Percentiles rank a stretch among this genome's conserved stretches.
phyloP scores from a whole-genome alignment of 1,140 invertebrate genomes.

The Pogonomyrmex californicus region DNA sequence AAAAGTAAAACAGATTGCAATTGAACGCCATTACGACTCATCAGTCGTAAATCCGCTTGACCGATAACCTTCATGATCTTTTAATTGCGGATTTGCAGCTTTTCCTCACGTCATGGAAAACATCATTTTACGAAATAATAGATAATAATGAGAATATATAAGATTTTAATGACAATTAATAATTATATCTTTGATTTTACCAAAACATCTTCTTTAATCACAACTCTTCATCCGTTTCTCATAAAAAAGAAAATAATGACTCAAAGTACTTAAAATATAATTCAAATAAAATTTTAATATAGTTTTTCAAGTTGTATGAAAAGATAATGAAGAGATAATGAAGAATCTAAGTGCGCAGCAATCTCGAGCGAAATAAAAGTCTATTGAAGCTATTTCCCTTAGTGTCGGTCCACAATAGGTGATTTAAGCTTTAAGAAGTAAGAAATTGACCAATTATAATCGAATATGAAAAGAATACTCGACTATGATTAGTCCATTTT shows the following conservation, averaged over 20 bases:
- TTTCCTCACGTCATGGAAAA: background rate
- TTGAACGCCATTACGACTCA: background rate
- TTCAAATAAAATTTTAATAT: background rate
- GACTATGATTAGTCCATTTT: no score
- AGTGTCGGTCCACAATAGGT: no score
- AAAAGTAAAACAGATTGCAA: background rate
- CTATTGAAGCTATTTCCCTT: background rate
- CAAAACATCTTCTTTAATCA: background rate
- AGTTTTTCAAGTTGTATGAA: background rate
- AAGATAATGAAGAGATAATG: background rate
- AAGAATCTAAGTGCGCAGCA: background rate
- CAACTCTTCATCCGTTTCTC: background rate
- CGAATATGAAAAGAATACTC: no score
- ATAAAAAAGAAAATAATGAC: background rate
- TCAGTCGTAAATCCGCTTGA: conserved; percentile 23
- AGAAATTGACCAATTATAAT: no score
- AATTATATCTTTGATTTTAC: background rate
- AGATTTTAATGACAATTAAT: conserved; percentile 4
- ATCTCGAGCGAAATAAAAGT: background rate
- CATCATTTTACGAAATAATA: background rate
- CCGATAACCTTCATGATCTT: background rate
- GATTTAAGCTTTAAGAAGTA: no score
- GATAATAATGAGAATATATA: background rate
- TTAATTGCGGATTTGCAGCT: background rate
- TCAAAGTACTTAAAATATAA: background rate